Percentiles rank a stretch among this genome's conserved stretches.
Conservation (phyloP, 2,888 invertebrate genomes). For the Lepeophtheirus nordmannii region DNA sequence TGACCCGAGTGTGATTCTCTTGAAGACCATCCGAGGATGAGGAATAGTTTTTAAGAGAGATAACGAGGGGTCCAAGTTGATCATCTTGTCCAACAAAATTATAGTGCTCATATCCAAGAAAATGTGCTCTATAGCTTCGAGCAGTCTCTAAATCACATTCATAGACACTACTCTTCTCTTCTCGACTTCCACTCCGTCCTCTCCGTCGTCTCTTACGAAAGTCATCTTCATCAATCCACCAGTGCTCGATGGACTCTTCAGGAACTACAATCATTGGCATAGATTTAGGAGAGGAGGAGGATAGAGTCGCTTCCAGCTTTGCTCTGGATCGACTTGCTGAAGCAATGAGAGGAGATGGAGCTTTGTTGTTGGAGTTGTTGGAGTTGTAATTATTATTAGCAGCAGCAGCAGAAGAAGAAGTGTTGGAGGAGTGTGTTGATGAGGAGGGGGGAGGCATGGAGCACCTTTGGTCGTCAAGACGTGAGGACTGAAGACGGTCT, state of each 20-base stretch:
- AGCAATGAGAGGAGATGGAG: not conserved
- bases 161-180: not conserved
- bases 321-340: not conserved
- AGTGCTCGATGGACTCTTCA: not conserved
- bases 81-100: constrained; percentile 82
- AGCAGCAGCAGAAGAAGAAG: too few relatives aligned
- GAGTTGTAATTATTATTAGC: too few relatives aligned
- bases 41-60: constrained; percentile 55
- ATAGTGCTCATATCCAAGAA: constrained; percentile 87
- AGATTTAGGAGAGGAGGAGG: not conserved
- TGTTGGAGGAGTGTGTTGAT: not conserved
- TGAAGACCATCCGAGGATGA: constrained; percentile 3
- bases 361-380: not conserved
- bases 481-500: constrained; percentile 81
- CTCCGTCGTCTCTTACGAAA: not conserved
- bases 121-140: constrained; percentile 80
- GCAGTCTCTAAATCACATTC: constrained; percentile 44
- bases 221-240: not conserved
- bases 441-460: constrained; percentile 50
- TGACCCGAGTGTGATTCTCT: constrained; percentile 56
- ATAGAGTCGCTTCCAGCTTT: not conserved
- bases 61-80: constrained; percentile 63
- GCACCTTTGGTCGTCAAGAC: constrained; percentile 92
- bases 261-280: not conserved
- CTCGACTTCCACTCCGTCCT: not conserved